phyloP scores from a whole-genome alignment of 2,888 invertebrate species.

The Mesorhabditis spiculigera region DNA sequence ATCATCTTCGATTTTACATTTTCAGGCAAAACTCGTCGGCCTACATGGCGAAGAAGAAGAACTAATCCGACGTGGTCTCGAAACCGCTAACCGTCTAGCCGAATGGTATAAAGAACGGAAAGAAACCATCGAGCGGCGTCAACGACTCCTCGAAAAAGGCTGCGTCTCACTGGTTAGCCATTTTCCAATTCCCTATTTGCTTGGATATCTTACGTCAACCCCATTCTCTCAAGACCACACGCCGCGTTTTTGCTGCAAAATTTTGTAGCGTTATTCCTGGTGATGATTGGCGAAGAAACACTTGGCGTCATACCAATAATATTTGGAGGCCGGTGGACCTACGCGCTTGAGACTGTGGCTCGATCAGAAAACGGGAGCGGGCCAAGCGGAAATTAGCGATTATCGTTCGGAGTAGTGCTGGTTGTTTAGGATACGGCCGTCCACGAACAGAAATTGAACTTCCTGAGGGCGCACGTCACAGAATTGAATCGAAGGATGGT shows the following conservation, averaged over 20 bases:
- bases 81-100: slow-evolving; percentile 56
- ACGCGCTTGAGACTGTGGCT: too few species aligned
- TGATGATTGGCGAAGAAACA: too few species aligned
- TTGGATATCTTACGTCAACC: too few species aligned
- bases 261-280: too few species aligned
- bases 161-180: slow-evolving; percentile 33
- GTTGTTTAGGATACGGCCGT: slow-evolving; percentile 72
- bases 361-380: too few species aligned
- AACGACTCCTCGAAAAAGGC: slow-evolving; percentile 37
- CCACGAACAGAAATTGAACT: slow-evolving; percentile 85
- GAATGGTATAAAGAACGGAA: slow-evolving; percentile 61
- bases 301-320: too few species aligned
- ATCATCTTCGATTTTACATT: slow-evolving; percentile 10
- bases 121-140: slow-evolving; percentile 58
- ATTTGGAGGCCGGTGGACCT: too few species aligned
- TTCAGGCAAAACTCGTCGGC: slow-evolving; percentile 78
- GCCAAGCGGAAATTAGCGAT: slow-evolving; percentile 10
- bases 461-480: slow-evolving; percentile 80
- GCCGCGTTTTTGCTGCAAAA: too few species aligned
- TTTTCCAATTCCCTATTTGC: background rate
- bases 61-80: slow-evolving; percentile 79
- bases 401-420: slow-evolving; percentile 60
- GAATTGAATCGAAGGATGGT: slow-evolving; percentile 85
- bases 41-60: slow-evolving; percentile 91
- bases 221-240: too few species aligned